phyloP scores from a whole-genome alignment of 2,797 vertebrate species.

The Trichosurus vulpecula region DNA sequence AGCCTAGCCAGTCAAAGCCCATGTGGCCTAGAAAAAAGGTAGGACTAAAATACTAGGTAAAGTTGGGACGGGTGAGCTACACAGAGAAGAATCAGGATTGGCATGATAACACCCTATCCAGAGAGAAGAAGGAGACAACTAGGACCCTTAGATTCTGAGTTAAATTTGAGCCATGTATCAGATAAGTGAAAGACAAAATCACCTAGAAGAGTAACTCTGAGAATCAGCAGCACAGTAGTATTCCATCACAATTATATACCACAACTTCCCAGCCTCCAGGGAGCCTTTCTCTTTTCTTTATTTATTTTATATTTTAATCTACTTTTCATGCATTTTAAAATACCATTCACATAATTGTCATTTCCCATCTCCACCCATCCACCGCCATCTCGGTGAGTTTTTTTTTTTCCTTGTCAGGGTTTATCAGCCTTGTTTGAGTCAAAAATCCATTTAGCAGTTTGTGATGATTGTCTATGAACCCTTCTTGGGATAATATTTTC shows the following conservation, averaged over 20 bases:
- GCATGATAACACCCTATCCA: not conserved
- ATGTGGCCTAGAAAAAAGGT: too few species aligned
- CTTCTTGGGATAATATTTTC: not conserved
- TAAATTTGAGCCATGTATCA: not conserved
- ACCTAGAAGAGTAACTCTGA: not conserved
- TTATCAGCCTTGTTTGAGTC: not conserved
- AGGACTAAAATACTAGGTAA: not conserved
- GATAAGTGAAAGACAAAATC: not conserved
- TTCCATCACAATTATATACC: too few species aligned
- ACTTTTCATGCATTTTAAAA: not conserved
- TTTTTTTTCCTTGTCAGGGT: not conserved
- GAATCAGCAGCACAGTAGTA: not conserved
- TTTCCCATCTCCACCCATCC: not conserved
- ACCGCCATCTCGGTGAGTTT: not conserved
- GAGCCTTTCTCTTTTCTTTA: not conserved
- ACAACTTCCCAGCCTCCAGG: not conserved
- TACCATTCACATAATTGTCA: not conserved
- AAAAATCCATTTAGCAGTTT: not conserved
- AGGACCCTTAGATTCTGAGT: too few species aligned
- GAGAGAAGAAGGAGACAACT: too few species aligned
- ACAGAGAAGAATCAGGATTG: not conserved
- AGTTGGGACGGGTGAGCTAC: not conserved
- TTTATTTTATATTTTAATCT: not conserved
- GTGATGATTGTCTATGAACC: not conserved
- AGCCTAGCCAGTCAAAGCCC: too few species aligned